Conservation (phyloP, 23 tunicate species). For the Halocynthia aurantium region DNA sequence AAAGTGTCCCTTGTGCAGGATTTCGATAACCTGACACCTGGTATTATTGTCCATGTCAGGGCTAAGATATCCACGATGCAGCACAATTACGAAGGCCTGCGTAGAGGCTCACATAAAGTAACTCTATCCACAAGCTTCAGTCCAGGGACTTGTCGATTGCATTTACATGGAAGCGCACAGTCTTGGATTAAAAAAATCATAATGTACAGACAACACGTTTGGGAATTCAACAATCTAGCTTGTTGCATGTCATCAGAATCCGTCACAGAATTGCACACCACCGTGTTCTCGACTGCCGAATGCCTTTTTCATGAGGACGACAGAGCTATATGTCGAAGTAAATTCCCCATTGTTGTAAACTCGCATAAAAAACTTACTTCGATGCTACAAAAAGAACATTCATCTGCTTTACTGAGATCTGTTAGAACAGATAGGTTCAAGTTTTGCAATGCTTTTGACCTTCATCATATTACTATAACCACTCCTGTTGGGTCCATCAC, state of each 20-base stretch:
- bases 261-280: constrained; percentile 42
- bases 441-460: too few relatives aligned
- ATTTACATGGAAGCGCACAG: constrained; percentile 50
- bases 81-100: neutral
- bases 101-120: too few relatives aligned
- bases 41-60: neutral
- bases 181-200: constrained; percentile 22
- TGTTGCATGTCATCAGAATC: constrained; percentile 14
- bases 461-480: too few relatives aligned
- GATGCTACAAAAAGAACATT: too few relatives aligned
- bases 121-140: neutral
- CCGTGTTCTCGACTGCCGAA: constrained; percentile 44
- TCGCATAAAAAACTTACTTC: too few relatives aligned
- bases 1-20: neutral
- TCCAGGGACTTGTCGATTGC: neutral
- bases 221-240: constrained; percentile 44
- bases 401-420: too few relatives aligned
- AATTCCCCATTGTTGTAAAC: too few relatives aligned
- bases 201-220: constrained; percentile 14
- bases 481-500: too few relatives aligned
- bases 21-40: neutral
- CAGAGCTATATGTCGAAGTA: too few relatives aligned
- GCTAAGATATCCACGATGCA: neutral
- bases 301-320: constrained; percentile 14
- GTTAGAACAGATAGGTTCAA: too few relatives aligned